Evolutionary conservation across 2,113 vertebrate species (phyloP), one percentile per base, ranked within the genome.

Genomic region (Meriones unguiculatus): DNA sequence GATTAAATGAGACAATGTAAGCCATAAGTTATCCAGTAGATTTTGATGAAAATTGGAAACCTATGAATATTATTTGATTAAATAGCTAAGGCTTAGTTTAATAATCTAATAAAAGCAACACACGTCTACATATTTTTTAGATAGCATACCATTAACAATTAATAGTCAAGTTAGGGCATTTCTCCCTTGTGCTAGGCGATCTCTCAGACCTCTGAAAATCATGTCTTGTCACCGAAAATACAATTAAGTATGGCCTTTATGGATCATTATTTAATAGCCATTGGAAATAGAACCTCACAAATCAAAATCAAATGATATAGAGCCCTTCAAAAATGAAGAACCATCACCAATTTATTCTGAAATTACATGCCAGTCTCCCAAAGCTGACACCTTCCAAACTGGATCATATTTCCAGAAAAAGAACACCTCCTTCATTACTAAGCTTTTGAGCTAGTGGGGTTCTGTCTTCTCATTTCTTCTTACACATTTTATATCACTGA

Each of bases 91-190:
- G 8, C 72, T 35, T 87, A 52, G 8, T 76, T 75, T 81, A 92
- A 70, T 90, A 70, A 80, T 91, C 13, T 75, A 88, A 89, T 69
- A 75, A 25, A 86, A 95, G 25, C 22, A 89, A 90, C 90, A 91
- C 3, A 35, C 6, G 41, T 85, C n/a, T 25, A 24, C 78, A 10
- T n/a, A 3, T 88, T 10, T 88, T 91, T 84, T 28, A 81, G 8
- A 65, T 35, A 67, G 17, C 89, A 89, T 76, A 6, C 7, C 15
- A 57, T 81, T 87, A 91, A 92, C 3, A 90, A 81, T 38, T 62
- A 77, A 32, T 35, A 87, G 35, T 6, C 38, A 92, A 92, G 89
- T 6, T n/a, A 32, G 67, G 50, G 5, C 8, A 52, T 89, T 80
- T 90, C 2, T 5, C 5, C 5, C 10, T 85, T 90, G 11, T 59